A percentile compares a stretch with the other conserved stretches of the same genome.
These are phyloP conservation scores for Micromys minutus DNA, from an alignment of 2,113 vertebrate species.

Conservation along the genomic window DNA sequence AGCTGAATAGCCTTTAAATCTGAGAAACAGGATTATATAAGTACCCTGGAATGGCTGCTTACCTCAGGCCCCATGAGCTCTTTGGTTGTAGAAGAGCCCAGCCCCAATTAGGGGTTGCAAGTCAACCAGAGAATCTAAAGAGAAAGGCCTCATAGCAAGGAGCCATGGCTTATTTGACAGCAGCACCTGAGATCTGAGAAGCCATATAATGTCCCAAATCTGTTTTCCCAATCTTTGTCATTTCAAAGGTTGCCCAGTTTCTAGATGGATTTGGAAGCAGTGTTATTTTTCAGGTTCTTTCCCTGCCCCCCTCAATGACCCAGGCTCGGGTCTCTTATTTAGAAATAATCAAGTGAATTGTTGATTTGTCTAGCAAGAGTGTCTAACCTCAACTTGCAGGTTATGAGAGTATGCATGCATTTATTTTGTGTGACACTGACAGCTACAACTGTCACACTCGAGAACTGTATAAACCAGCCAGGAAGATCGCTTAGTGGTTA, in stretches of 20 bases:
- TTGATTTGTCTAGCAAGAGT: not conserved
- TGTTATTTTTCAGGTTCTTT: constrained; percentile 40
- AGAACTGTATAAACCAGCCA: not conserved
- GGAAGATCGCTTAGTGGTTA: not conserved
- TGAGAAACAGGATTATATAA: constrained; percentile 53
- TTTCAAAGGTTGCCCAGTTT: constrained; percentile 42
- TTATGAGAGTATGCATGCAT: not conserved
- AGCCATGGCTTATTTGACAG: constrained; percentile 21
- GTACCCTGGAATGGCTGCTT: not conserved
- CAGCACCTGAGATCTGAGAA: not conserved
- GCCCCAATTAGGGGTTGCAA: not conserved
- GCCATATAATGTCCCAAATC: not conserved
- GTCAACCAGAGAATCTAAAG: not conserved
- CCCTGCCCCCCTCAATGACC: not conserved
- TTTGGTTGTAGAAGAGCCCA: not conserved
- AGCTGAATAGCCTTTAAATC: constrained; percentile 50
- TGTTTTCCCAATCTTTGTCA: constrained; percentile 5
- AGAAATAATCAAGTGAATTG: not conserved
- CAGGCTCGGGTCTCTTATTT: not conserved
- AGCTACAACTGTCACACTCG: not conserved
- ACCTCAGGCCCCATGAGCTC: not conserved
- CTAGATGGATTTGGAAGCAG: not conserved
- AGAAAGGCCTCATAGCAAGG: not conserved
- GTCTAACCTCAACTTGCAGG: not conserved
- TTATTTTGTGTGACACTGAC: not conserved